Evolutionary conservation across 2,797 vertebrate genomes (phyloP).

Genomic region (Pogoniulus pusillus): DNA sequence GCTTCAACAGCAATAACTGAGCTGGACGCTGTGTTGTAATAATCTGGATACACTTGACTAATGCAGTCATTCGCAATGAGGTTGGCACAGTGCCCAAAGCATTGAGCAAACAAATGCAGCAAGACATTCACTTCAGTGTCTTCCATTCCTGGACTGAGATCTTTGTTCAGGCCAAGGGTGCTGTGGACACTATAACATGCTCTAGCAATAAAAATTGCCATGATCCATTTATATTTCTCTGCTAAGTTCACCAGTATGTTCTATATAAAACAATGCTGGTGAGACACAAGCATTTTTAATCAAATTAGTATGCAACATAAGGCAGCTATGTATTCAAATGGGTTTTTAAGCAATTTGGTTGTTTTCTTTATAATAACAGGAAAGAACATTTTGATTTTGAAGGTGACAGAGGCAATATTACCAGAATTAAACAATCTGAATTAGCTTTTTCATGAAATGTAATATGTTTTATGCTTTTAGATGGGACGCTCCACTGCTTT

Average conservation of each 20-base stretch:
- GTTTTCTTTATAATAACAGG: conserved; percentile 89
- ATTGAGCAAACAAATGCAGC: conserved; percentile 79
- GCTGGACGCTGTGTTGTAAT: conserved; percentile 84
- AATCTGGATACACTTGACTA: conserved; percentile 86
- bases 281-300: conserved; percentile 81
- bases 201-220: conserved; percentile 23
- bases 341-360: conserved; percentile 88
- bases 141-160: conserved; percentile 61
- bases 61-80: conserved; percentile 85
- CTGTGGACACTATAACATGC: conserved; percentile 37
- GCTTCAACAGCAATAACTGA: conserved; percentile 80
- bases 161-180: conserved; percentile 65
- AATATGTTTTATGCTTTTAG: conserved; percentile 89
- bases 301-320: conserved; percentile 88
- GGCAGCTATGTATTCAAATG: conserved; percentile 87
- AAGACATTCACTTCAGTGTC: conserved; percentile 70
- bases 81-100: conserved; percentile 82
- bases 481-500: conserved; percentile 83
- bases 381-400: conserved; percentile 90
- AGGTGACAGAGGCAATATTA: conserved; percentile 90
- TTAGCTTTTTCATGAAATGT: conserved; percentile 89
- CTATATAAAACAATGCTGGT: conserved; percentile 78
- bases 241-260: conserved; percentile 75
- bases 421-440: conserved; percentile 88
- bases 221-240: conserved; percentile 70